phyloP scores from a whole-genome alignment of 2,888 invertebrate genomes.

The Cosmia pyralina region DNA sequence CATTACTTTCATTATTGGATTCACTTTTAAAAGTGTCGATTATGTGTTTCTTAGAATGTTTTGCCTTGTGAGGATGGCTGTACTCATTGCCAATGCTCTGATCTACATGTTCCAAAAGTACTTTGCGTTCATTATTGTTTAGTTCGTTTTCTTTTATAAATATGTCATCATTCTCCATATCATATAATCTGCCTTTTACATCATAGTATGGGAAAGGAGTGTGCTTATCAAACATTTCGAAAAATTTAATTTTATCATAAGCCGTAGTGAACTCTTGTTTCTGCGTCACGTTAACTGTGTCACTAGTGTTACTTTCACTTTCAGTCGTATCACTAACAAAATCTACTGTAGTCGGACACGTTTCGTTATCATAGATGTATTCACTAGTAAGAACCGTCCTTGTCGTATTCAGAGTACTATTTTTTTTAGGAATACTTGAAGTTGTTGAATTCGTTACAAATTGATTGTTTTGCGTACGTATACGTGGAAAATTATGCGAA shows the following conservation, averaged over 20 bases:
- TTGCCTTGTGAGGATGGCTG: conserved; percentile 63
- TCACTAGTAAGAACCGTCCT: conserved; percentile 5
- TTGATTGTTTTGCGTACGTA: not conserved
- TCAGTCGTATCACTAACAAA: conserved; percentile 4
- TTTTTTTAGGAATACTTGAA: not conserved
- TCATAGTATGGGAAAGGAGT: conserved; percentile 64
- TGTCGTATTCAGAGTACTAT: not conserved
- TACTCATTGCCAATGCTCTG: conserved; percentile 61
- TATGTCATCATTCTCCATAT: conserved; percentile 48
- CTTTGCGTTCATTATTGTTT: conserved; percentile 53
- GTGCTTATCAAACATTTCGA: conserved; percentile 82
- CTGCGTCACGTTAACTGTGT: not conserved
- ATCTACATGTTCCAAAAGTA: conserved; percentile 70
- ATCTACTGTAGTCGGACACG: conserved; percentile 52
- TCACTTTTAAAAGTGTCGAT: conserved; percentile 45
- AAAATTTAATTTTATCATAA: conserved; percentile 83
- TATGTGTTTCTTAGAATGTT: conserved; percentile 74
- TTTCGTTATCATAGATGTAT: conserved; percentile 31
- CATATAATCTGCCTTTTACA: conserved; percentile 44
- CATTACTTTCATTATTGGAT: conserved; percentile 2
- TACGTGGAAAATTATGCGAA: conserved; percentile 26
- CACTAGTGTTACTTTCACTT: conserved; percentile 11
- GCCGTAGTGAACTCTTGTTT: conserved; percentile 53
- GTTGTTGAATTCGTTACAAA: not conserved
- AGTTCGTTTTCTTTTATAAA: conserved; percentile 51